Conservation (phyloP, 1,140 invertebrate species). For the Radopholus similis region DNA sequence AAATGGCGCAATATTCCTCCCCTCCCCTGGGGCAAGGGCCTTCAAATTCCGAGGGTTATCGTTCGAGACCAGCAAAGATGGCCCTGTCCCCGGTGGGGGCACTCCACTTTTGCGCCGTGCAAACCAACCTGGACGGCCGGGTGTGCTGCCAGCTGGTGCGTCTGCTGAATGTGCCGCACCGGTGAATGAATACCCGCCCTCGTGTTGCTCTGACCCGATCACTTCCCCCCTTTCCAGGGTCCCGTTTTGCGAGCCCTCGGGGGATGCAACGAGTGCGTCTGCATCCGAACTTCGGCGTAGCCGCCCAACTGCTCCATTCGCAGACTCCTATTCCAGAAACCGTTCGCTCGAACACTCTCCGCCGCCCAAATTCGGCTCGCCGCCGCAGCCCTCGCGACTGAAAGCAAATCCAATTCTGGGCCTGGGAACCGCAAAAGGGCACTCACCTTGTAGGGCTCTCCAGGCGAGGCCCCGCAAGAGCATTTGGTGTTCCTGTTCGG, state of each 20-base stretch:
- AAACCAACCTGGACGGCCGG: not conserved
- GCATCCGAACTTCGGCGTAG: not conserved
- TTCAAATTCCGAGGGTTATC: too few relatives aligned
- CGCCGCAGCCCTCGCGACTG: not conserved
- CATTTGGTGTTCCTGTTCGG: slow-evolving; percentile 13
- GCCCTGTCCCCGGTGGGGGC: too few relatives aligned
- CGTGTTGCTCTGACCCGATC: not conserved
- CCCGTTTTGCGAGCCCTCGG: not conserved
- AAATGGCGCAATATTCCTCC: too few relatives aligned
- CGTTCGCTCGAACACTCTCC: not conserved
- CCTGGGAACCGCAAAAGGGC: too few relatives aligned
- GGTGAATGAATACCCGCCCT: not conserved
- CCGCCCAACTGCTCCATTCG: not conserved
- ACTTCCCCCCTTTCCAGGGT: not conserved
- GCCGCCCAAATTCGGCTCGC: not conserved
- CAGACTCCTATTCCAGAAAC: not conserved
- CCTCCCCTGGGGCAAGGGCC: too few relatives aligned
- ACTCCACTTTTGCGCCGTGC: slow-evolving; percentile 14
- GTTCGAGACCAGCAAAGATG: too few relatives aligned
- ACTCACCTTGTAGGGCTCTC: not conserved
- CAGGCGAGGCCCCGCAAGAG: not conserved
- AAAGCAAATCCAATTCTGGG: not conserved
- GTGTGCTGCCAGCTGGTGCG: slow-evolving; percentile 16
- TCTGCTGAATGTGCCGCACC: slow-evolving; percentile 1
- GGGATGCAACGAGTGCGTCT: not conserved